Percentiles rank a stretch among this genome's conserved stretches.
These are phyloP conservation scores for Drosophila virilis DNA, from an alignment of 1,140 invertebrate species.

Conservation along the genomic window DNA sequence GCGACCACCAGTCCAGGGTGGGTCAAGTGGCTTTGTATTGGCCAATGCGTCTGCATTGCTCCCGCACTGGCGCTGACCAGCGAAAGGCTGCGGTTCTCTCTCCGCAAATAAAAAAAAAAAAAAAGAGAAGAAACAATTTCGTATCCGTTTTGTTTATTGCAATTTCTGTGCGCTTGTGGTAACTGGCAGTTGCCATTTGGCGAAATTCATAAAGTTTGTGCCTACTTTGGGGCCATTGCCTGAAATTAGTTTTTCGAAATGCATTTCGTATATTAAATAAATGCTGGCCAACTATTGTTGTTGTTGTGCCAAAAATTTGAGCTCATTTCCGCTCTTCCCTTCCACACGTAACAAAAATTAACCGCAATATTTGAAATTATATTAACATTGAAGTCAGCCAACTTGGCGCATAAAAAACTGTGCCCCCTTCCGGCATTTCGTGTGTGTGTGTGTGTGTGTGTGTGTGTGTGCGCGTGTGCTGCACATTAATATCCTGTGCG, in stretches of 20 bases:
- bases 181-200: constrained; percentile 51
- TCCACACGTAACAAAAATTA: constrained; percentile 61
- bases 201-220: constrained; percentile 77
- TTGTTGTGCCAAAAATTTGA: constrained; percentile 23
- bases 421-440: constrained; percentile 18
- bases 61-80: constrained; percentile 6
- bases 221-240: constrained; percentile 47
- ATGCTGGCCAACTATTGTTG: constrained; percentile 13
- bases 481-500: constrained; percentile 83
- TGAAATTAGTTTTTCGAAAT: constrained; percentile 74
- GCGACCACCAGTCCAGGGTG: background rate
- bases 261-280: constrained; percentile 31
- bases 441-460: constrained; percentile 6
- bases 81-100: background rate
- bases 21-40: constrained; percentile 46
- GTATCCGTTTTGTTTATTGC: constrained; percentile 65
- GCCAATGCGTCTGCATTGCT: constrained; percentile 28
- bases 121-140: constrained; percentile 54
- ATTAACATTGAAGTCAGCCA: constrained; percentile 68
- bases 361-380: constrained; percentile 81
- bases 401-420: constrained; percentile 58
- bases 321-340: constrained; percentile 62
- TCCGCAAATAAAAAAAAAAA: constrained; percentile 2
- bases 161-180: constrained; percentile 64
- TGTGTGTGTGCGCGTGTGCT: constrained; percentile 34